Conservation (phyloP, 2,888 invertebrate genomes). For the Sinopyrophorus schimmeli region DNA sequence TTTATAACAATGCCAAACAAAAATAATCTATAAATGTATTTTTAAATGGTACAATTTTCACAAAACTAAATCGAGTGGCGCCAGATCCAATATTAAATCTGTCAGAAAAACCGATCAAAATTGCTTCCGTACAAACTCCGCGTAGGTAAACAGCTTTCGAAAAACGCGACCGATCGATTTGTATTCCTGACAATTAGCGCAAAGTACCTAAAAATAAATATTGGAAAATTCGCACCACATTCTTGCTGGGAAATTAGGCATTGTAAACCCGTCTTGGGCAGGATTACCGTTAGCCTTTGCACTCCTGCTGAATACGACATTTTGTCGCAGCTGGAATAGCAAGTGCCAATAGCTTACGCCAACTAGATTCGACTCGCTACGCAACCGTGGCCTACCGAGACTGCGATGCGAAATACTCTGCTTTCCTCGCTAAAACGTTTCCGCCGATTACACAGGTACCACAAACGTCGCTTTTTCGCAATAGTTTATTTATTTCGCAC, state of each 20-base stretch:
- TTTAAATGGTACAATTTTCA: no score
- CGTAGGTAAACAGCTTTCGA: no score
- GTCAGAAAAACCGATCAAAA: no score
- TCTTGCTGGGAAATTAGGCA: conserved; percentile 13
- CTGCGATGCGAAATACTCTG: conserved; percentile 21
- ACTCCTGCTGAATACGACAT: conserved; percentile 25
- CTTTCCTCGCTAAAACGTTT: conserved; percentile 19
- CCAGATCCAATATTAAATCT: no score
- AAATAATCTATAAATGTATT: no score
- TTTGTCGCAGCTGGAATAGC: conserved; percentile 26
- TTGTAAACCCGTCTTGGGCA: conserved; percentile 20
- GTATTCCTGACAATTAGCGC: no score
- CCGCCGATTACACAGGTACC: conserved; percentile 11
- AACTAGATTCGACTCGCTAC: conserved; percentile 20
- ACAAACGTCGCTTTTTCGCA: conserved; percentile 1
- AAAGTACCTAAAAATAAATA: no score
- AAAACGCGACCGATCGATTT: no score
- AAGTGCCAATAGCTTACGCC: conserved; percentile 25
- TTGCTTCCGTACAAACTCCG: no score
- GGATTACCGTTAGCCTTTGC: conserved; percentile 23
- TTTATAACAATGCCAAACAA: no score
- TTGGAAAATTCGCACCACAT: conserved; percentile 6
- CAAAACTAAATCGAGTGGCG: no score
- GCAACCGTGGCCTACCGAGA: conserved; percentile 18
- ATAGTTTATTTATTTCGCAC: background rate